Percentiles rank a stretch among this genome's conserved stretches.
These are phyloP conservation scores for Ardeotis arabs DNA, from an alignment of 2,113 vertebrate genomes.

Conservation along the genomic window DNA sequence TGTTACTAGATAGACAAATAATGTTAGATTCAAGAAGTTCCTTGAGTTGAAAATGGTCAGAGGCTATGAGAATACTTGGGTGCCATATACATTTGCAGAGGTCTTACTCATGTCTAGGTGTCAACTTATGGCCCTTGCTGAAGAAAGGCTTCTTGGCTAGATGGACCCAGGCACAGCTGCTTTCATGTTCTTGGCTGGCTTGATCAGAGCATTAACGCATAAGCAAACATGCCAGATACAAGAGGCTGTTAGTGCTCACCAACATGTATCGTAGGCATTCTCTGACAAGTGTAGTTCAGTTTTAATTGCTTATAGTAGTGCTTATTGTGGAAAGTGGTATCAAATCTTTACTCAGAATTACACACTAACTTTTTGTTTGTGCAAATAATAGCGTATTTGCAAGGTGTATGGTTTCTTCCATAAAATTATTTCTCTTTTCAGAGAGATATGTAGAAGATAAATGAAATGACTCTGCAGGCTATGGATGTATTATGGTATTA, in stretches of 20 bases:
- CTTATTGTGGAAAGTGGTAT: background rate
- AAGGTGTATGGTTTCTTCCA: background rate
- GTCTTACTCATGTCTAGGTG: background rate
- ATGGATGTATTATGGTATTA: background rate
- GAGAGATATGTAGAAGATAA: background rate
- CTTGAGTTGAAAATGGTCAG: background rate
- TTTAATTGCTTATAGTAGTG: slow-evolving; percentile 7
- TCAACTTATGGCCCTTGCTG: background rate
- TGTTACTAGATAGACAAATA: background rate
- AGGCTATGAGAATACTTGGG: background rate
- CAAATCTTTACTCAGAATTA: background rate
- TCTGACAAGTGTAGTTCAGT: background rate
- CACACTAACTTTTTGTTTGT: background rate
- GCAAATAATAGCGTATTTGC: background rate
- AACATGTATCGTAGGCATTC: background rate
- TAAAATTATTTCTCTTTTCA: background rate
- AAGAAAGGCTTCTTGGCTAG: background rate
- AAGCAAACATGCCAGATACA: background rate
- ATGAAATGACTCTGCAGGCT: background rate
- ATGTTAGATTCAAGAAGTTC: background rate
- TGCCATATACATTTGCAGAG: background rate
- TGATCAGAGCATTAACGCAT: background rate
- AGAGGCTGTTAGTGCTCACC: background rate
- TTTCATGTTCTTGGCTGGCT: background rate
- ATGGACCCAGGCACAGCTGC: background rate